Conservation (phyloP, 2,888 invertebrate species). For the Stomorhina lunata region DNA sequence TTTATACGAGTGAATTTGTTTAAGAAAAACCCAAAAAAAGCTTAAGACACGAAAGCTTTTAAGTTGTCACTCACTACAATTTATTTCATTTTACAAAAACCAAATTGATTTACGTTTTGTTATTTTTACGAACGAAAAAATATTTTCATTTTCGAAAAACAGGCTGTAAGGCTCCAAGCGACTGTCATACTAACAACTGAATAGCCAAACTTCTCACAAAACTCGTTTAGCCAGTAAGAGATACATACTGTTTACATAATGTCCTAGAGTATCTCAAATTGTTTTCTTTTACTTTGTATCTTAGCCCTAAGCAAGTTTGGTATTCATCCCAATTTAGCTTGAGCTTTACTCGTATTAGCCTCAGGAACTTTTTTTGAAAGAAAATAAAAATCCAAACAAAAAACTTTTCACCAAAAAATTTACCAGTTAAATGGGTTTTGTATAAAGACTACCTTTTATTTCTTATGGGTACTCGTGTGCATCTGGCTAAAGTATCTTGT, state of each 20-base stretch:
- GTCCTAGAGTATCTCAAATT: conserved; percentile 7
- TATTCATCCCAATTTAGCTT: conserved; percentile 47
- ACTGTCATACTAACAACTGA: too few species aligned
- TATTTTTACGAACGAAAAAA: too few species aligned
- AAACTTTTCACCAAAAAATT: conserved; percentile 50
- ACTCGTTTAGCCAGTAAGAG: not conserved
- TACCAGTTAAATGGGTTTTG: conserved; percentile 54
- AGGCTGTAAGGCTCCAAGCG: too few species aligned
- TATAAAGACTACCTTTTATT: conserved; percentile 20
- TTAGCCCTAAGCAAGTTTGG: conserved; percentile 31
- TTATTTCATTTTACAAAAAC: too few species aligned
- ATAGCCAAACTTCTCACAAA: not conserved
- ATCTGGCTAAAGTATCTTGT: conserved; percentile 21
- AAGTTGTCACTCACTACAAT: too few species aligned
- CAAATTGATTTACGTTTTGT: too few species aligned
- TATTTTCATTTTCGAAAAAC: too few species aligned
- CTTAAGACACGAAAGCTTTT: too few species aligned
- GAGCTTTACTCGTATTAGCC: conserved; percentile 44
- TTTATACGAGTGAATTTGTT: too few species aligned
- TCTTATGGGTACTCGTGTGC: not conserved
- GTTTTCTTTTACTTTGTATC: not conserved
- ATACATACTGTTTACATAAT: not conserved
- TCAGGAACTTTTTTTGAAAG: conserved; percentile 33
- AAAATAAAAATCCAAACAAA: conserved; percentile 5
- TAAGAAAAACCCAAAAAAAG: too few species aligned